These are phyloP conservation scores for Anaspis maculata DNA, from an alignment of 2,888 invertebrate genomes.

Conservation along the genomic window DNA sequence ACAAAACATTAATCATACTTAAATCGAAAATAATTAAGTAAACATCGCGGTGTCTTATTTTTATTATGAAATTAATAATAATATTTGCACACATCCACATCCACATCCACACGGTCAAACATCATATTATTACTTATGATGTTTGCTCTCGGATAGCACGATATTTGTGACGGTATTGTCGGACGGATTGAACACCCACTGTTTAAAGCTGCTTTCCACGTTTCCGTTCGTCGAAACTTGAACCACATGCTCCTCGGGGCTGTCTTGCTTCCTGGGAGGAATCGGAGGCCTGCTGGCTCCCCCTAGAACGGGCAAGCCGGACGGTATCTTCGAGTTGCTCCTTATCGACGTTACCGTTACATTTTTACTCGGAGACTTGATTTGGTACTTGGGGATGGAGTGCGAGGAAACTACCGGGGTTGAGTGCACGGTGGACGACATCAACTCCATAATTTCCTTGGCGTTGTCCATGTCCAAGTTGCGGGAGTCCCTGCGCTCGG, in stretches of 20 bases:
- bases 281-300: slow-evolving; percentile 44
- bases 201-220: slow-evolving; percentile 36
- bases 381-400: slow-evolving; percentile 29
- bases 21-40: no score
- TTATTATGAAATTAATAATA: no score
- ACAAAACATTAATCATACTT: no score
- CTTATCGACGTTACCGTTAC: slow-evolving; percentile 57
- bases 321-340: slow-evolving; percentile 48
- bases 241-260: slow-evolving; percentile 28
- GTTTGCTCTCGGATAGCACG: slow-evolving; percentile 32
- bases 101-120: no score
- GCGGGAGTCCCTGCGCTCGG: slow-evolving; percentile 35
- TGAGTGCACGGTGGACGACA: slow-evolving; percentile 35
- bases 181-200: slow-evolving; percentile 41
- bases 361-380: slow-evolving; percentile 43
- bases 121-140: no score
- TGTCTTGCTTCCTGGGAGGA: slow-evolving; percentile 42
- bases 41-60: no score
- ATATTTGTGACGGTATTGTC: slow-evolving; percentile 36
- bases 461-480: slow-evolving; percentile 35
- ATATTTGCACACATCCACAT: no score
- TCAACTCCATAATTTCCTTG: slow-evolving; percentile 37
- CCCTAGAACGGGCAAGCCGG: slow-evolving; percentile 35
- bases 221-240: slow-evolving; percentile 32
- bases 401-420: slow-evolving; percentile 31